A percentile compares a stretch with the other conserved stretches of the same genome.
phyloP scores from a whole-genome alignment of 2,113 vertebrate species.

The Variabilichromis moorii region DNA sequence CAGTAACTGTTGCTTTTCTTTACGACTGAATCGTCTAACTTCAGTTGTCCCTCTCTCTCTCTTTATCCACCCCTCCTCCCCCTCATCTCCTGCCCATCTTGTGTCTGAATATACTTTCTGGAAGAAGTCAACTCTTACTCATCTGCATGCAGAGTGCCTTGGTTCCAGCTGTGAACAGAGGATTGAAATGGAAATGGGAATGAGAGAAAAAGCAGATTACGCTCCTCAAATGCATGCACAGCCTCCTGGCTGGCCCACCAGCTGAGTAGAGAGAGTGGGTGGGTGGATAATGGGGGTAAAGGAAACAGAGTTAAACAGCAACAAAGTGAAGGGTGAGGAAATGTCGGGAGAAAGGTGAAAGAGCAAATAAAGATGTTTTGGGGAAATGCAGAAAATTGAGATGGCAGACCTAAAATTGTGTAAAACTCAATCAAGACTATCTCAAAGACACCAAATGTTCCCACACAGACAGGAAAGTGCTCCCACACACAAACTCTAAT shows the following conservation, averaged over 20 bases:
- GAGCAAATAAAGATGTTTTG: background rate
- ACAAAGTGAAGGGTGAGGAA: background rate
- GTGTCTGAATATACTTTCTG: background rate
- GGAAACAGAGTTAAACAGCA: constrained; percentile 2
- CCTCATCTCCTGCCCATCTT: background rate
- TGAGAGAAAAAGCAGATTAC: constrained; percentile 47
- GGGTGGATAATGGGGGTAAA: background rate
- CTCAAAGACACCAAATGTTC: background rate
- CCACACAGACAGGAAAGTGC: background rate
- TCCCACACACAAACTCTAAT: constrained; percentile 6
- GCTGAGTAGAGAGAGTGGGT: constrained; percentile 4
- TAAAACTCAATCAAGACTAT: background rate
- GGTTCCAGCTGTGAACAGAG: constrained; percentile 67
- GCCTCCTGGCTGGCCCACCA: constrained; percentile 50
- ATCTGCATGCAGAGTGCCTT: constrained; percentile 58
- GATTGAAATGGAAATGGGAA: constrained; percentile 73
- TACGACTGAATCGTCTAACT: background rate
- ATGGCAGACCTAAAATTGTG: background rate
- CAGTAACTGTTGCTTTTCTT: constrained; percentile 16
- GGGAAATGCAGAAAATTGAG: background rate
- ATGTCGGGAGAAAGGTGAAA: background rate
- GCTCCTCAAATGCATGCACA: constrained; percentile 18
- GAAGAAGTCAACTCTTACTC: constrained; percentile 28
- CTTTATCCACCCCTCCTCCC: background rate
- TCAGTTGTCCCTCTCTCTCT: background rate